These are phyloP conservation scores for Brachionichthys hirsutus DNA, from an alignment of 2,113 vertebrate species.

Conservation along the genomic window DNA sequence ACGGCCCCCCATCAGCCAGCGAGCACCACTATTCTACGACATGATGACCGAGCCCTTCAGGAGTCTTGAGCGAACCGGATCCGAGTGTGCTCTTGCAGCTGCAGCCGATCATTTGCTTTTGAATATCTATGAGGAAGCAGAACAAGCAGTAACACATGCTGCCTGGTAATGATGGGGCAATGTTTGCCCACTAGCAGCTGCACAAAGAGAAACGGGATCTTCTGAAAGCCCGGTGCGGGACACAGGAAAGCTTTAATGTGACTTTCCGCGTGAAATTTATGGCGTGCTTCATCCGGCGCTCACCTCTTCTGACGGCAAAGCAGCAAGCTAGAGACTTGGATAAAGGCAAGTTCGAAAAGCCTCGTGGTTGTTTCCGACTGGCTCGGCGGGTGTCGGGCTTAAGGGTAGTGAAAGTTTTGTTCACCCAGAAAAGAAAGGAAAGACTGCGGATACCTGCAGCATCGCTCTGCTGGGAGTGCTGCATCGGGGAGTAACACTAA, in stretches of 20 bases:
- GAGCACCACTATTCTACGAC: not conserved
- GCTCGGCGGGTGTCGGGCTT: too few relatives aligned
- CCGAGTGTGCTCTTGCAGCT: conserved; percentile 1
- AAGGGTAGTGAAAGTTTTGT: not conserved
- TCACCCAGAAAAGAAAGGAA: not conserved
- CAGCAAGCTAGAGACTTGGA: not conserved
- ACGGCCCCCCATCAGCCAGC: conserved; percentile 16
- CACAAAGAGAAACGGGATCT: not conserved
- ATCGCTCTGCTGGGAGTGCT: not conserved
- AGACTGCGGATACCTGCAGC: not conserved
- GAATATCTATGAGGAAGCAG: conserved; percentile 14
- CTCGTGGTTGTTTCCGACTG: too few relatives aligned
- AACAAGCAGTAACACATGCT: conserved; percentile 1
- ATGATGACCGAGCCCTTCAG: conserved; percentile 9
- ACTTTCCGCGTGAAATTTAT: not conserved
- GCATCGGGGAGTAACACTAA: too few relatives aligned
- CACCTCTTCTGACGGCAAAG: not conserved
- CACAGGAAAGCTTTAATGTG: conserved; percentile 12
- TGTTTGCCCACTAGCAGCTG: conserved; percentile 10
- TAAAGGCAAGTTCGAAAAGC: too few relatives aligned
- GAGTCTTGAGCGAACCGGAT: not conserved
- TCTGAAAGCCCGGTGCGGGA: conserved; percentile 2
- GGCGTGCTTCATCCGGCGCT: not conserved
- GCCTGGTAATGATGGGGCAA: conserved; percentile 18
- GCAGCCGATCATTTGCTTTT: conserved; percentile 16